A percentile compares a stretch with the other conserved stretches of the same genome.
Conservation (phyloP, 2,888 invertebrate species). For the Pristionchus maxplancki region DNA sequence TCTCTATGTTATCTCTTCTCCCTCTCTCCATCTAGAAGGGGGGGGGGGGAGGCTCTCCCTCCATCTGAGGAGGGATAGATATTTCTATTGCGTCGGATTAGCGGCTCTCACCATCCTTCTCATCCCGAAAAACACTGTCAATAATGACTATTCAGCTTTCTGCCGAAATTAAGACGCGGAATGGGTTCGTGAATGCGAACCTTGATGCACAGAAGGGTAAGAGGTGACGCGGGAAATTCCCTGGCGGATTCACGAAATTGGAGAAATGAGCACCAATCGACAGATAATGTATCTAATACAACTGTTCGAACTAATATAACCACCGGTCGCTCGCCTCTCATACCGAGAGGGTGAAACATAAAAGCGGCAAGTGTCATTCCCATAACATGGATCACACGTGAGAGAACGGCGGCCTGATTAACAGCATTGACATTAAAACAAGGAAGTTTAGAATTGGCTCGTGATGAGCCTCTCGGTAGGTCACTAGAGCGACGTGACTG, state of each 20-base stretch:
- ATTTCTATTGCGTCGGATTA: neutral
- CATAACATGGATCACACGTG: neutral
- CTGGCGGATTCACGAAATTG: no score
- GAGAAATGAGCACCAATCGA: no score
- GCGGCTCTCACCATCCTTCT: neutral
- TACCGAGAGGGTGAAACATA: no score
- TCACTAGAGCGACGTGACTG: neutral
- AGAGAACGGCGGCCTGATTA: neutral
- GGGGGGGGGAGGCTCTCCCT: no score
- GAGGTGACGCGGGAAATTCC: neutral
- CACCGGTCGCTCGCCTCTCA: no score
- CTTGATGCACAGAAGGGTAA: neutral
- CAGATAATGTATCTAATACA: no score
- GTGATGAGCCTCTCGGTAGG: neutral
- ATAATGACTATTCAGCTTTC: neutral
- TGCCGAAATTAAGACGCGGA: neutral
- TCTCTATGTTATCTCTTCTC: no score
- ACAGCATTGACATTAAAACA: neutral
- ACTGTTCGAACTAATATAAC: no score
- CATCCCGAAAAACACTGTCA: neutral
- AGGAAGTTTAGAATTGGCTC: neutral
- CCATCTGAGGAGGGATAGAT: neutral
- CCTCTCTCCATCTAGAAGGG: no score
- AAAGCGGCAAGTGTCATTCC: no score
- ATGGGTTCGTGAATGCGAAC: neutral